Conservation (phyloP, 2,113 vertebrate genomes). For the Abramis brama region DNA sequence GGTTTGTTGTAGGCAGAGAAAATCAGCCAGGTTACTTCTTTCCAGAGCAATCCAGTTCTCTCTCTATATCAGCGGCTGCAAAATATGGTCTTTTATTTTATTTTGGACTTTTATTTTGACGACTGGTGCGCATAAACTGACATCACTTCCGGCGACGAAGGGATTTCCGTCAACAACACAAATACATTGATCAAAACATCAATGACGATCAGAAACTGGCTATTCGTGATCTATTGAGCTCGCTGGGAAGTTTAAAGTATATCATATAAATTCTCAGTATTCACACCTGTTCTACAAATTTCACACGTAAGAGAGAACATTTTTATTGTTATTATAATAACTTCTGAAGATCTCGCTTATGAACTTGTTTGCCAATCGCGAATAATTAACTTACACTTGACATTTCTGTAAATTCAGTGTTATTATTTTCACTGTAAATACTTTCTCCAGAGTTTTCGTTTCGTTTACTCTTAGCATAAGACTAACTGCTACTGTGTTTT, state of each 20-base stretch:
- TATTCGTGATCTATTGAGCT: neutral
- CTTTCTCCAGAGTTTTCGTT: neutral
- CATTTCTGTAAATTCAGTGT: neutral
- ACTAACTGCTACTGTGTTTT: neutral
- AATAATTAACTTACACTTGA: neutral
- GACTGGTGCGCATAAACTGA: neutral
- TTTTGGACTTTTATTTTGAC: constrained; percentile 14
- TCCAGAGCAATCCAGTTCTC: too few relatives aligned
- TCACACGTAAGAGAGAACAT: neutral
- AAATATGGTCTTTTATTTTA: neutral
- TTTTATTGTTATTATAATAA: neutral
- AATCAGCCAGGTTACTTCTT: too few relatives aligned
- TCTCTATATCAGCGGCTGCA: too few relatives aligned
- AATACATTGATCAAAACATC: neutral
- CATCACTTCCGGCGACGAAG: neutral
- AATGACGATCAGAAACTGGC: neutral
- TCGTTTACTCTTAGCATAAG: too few relatives aligned
- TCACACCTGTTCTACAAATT: neutral
- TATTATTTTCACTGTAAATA: neutral
- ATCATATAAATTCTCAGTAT: neutral
- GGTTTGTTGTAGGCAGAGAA: too few relatives aligned
- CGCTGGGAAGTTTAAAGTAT: neutral
- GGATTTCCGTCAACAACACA: constrained; percentile 30
- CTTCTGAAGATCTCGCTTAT: neutral
- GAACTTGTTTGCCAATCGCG: neutral